phyloP scores from a whole-genome alignment of 2,797 vertebrate species.

The Parauchenoglanis punctatus region DNA sequence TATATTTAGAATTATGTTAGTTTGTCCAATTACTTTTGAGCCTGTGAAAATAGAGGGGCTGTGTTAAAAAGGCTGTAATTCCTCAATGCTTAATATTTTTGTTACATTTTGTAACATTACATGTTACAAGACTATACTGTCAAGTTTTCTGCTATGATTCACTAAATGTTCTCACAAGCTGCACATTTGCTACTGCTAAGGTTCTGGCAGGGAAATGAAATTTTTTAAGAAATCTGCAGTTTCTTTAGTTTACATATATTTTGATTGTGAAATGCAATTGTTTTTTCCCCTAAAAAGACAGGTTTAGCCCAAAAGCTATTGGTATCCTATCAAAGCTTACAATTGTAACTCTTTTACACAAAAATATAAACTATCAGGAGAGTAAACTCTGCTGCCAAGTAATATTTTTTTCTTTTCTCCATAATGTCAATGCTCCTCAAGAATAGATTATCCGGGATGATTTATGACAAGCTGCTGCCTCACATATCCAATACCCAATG shows the following conservation, averaged over 20 bases:
- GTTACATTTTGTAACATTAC: too few relatives aligned
- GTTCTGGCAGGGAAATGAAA: too few relatives aligned
- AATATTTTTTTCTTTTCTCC: slow-evolving; percentile 7
- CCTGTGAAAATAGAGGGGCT: too few relatives aligned
- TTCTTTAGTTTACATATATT: neutral
- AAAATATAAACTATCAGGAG: neutral
- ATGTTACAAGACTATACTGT: neutral
- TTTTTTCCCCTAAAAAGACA: neutral
- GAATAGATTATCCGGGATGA: slow-evolving; percentile 10
- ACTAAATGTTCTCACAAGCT: neutral
- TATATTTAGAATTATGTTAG: too few relatives aligned
- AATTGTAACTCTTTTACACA: neutral
- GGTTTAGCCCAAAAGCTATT: neutral
- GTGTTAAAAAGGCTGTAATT: too few relatives aligned
- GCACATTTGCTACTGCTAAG: neutral
- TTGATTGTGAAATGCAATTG: neutral
- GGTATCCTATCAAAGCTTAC: neutral
- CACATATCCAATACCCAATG: slow-evolving; percentile 15
- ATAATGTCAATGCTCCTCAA: neutral
- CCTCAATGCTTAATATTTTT: too few relatives aligned
- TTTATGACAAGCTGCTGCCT: slow-evolving; percentile 21
- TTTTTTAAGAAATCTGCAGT: neutral
- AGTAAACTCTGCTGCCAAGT: slow-evolving; percentile 16
- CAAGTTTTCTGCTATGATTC: neutral
- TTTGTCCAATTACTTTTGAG: too few relatives aligned